phyloP scores from a whole-genome alignment of 2,888 invertebrate genomes.

The Oligia latruncula region DNA sequence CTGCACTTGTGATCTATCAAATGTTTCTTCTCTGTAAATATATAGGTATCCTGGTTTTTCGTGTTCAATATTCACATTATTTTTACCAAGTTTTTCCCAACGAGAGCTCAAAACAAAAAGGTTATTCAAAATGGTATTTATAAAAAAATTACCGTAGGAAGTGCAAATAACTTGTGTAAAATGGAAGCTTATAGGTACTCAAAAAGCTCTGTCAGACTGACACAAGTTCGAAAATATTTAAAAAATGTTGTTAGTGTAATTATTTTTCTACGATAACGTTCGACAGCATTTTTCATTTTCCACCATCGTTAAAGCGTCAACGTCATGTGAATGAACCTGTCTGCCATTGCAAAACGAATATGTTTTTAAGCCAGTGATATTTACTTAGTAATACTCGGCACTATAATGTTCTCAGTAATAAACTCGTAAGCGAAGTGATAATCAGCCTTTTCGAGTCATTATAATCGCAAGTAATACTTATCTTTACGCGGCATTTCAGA shows the following conservation, averaged over 20 bases:
- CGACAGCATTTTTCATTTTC: not conserved
- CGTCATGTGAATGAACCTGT: not conserved
- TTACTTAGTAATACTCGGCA: constrained; percentile 37
- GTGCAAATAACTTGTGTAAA: not conserved
- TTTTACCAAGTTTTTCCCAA: not conserved
- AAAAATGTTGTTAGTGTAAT: not conserved
- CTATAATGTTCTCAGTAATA: constrained; percentile 42
- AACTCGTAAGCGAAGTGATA: constrained; percentile 53
- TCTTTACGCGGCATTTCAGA: constrained; percentile 54
- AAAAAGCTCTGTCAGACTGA: not conserved
- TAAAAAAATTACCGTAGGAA: not conserved
- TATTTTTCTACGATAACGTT: not conserved
- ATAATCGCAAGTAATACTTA: constrained; percentile 54
- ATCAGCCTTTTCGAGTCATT: constrained; percentile 43
- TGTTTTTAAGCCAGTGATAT: constrained; percentile 14
- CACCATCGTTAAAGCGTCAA: not conserved
- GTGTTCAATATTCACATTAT: not conserved
- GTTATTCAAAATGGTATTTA: not conserved
- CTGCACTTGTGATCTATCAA: not conserved
- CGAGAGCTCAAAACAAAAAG: not conserved
- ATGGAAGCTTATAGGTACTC: not conserved
- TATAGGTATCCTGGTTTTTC: not conserved
- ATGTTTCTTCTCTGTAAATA: not conserved
- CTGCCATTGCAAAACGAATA: constrained; percentile 26
- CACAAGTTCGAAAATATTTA: not conserved